A percentile compares a stretch with the other conserved stretches of the same genome.
These are phyloP conservation scores for Amia ocellicauda DNA, from an alignment of 2,113 vertebrate genomes.

Conservation along the genomic window DNA sequence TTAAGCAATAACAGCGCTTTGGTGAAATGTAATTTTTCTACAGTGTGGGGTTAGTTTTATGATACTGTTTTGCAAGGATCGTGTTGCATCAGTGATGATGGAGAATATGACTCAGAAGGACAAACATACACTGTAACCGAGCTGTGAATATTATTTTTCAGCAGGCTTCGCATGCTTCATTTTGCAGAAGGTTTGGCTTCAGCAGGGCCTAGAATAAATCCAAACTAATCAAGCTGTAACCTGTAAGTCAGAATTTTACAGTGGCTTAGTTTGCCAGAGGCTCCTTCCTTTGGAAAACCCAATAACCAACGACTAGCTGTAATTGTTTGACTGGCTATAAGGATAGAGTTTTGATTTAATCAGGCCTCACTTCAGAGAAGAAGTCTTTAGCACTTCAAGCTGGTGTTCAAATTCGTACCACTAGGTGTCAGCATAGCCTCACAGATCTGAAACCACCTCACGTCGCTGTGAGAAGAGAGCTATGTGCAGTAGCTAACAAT, in stretches of 20 bases:
- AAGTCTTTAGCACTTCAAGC: conserved; percentile 56
- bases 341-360: no score
- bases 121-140: conserved; percentile 50
- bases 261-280: no score
- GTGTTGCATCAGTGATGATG: no score
- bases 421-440: conserved; percentile 54
- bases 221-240: no score
- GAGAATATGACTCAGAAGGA: conserved; percentile 27
- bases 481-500: no score
- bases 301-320: no score
- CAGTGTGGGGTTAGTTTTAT: conserved; percentile 43
- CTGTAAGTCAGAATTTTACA: no score
- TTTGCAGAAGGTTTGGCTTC: no score
- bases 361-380: conserved; percentile 24
- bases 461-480: conserved; percentile 25
- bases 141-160: conserved; percentile 11
- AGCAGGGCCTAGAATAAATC: no score
- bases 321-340: no score
- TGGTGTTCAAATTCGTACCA: conserved; percentile 42
- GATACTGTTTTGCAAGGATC: conserved; percentile 30
- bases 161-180: no score
- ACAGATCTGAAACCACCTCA: conserved; percentile 3
- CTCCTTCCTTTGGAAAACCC: no score
- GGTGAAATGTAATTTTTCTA: conserved; percentile 25
- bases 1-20: conserved; percentile 69